Evolutionary conservation across 2,888 invertebrate genomes (phyloP).

Genomic region (Synanthedon vespiformis): DNA sequence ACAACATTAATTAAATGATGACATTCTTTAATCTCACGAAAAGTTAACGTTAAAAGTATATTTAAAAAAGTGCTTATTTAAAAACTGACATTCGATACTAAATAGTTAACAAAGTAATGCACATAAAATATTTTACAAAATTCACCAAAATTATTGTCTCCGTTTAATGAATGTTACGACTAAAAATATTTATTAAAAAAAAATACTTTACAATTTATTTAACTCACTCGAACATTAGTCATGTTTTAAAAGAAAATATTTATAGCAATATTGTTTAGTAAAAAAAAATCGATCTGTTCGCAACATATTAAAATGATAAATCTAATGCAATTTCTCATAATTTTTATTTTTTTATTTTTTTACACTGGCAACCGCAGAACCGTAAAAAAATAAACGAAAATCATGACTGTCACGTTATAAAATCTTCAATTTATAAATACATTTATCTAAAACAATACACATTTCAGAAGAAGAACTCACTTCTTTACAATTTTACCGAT

Average conservation of each 20-base stretch:
- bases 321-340: background rate
- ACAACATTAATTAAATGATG: slow-evolving; percentile 4
- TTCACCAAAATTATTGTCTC: background rate
- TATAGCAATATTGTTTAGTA: background rate
- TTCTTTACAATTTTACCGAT: too few relatives aligned
- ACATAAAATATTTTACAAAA: background rate
- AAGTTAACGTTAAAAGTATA: too few relatives aligned
- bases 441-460: too few relatives aligned
- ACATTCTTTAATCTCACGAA: too few relatives aligned
- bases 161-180: background rate
- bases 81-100: too few relatives aligned
- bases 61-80: too few relatives aligned
- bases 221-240: background rate
- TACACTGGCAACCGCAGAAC: background rate
- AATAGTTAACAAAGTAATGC: background rate
- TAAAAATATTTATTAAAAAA: background rate
- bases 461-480: too few relatives aligned
- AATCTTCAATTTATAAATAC: too few relatives aligned
- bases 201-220: background rate
- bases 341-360: too few relatives aligned
- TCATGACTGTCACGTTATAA: too few relatives aligned
- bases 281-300: background rate
- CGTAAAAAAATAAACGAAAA: too few relatives aligned
- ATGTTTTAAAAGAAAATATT: background rate
- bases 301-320: background rate